Percentiles rank a stretch among this genome's conserved stretches.
Evolutionary conservation across 2,797 vertebrate species (phyloP).

Genomic region (Pseudocheirus occidentalis): DNA sequence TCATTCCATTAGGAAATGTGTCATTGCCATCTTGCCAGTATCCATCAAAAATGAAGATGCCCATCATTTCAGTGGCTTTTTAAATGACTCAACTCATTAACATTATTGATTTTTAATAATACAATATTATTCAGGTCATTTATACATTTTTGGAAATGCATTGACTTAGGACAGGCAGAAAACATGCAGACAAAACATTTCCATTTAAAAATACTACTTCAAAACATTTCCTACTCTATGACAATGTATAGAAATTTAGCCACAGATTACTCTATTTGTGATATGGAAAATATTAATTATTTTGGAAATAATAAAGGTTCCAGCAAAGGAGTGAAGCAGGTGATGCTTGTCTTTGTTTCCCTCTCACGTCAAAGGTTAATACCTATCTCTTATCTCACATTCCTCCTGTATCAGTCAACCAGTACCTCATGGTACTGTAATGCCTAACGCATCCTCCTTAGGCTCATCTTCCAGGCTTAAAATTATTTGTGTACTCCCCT

Average conservation of each 20-base stretch:
- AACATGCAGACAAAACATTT: neutral
- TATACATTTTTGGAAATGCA: constrained; percentile 26
- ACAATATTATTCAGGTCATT: constrained; percentile 45
- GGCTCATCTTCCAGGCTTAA: neutral
- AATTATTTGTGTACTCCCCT: neutral
- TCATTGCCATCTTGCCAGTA: constrained; percentile 48
- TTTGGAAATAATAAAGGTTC: neutral
- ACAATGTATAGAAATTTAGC: constrained; percentile 26
- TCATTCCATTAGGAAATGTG: constrained; percentile 66
- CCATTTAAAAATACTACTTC: neutral
- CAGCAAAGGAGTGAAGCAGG: neutral
- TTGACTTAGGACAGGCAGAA: constrained; percentile 18
- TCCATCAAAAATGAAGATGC: constrained; percentile 66
- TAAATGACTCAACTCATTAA: constrained; percentile 54
- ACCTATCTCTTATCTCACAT: neutral
- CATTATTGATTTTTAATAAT: constrained; percentile 72
- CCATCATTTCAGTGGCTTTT: constrained; percentile 38
- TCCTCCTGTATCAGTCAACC: neutral
- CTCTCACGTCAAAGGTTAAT: neutral
- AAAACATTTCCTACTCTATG: constrained; percentile 10
- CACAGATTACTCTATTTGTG: neutral
- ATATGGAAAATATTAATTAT: neutral
- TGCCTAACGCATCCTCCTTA: neutral
- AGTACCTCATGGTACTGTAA: neutral
- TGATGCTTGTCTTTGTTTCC: neutral